Evolutionary conservation across 2,113 vertebrate species (phyloP).

Genomic region (Vicugna pacos): DNA sequence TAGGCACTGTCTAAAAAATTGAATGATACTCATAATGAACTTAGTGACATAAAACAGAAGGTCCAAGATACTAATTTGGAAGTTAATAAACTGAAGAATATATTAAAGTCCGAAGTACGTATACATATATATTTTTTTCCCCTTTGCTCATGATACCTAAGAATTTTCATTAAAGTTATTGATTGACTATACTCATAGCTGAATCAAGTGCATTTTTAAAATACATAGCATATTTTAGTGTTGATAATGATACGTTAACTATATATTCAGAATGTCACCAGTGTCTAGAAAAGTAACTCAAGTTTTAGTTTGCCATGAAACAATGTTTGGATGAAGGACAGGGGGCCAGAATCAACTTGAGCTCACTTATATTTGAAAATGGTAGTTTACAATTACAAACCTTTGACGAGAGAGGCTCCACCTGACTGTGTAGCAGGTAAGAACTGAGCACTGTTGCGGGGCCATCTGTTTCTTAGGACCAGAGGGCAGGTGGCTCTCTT

Average conservation of each 20-base stretch:
- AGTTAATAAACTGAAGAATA: slow-evolving; percentile 83
- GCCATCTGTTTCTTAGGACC: slow-evolving; percentile 12
- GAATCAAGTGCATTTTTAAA: slow-evolving; percentile 25
- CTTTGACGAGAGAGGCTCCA: not conserved
- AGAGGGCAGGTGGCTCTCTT: not conserved
- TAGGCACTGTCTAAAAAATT: slow-evolving; percentile 84
- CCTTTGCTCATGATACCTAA: slow-evolving; percentile 20
- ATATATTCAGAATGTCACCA: slow-evolving; percentile 17
- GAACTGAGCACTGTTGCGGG: not conserved
- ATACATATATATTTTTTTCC: not conserved
- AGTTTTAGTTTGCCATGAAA: not conserved
- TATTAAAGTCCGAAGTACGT: slow-evolving; percentile 88
- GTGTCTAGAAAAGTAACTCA: not conserved
- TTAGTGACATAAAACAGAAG: slow-evolving; percentile 86
- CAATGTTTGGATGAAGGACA: not conserved
- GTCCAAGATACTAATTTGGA: slow-evolving; percentile 82
- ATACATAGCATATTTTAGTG: not conserved
- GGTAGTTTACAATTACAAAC: not conserved
- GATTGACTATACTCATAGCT: not conserved
- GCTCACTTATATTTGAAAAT: slow-evolving; percentile 32
- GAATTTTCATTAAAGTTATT: slow-evolving; percentile 22
- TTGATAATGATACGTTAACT: not conserved
- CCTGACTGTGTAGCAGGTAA: not conserved
- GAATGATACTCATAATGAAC: slow-evolving; percentile 82
- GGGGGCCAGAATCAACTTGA: not conserved